Percentiles rank a stretch among this genome's conserved stretches.
Evolutionary conservation across 2,888 invertebrate genomes (phyloP).

Genomic region (Beris morrisii): DNA sequence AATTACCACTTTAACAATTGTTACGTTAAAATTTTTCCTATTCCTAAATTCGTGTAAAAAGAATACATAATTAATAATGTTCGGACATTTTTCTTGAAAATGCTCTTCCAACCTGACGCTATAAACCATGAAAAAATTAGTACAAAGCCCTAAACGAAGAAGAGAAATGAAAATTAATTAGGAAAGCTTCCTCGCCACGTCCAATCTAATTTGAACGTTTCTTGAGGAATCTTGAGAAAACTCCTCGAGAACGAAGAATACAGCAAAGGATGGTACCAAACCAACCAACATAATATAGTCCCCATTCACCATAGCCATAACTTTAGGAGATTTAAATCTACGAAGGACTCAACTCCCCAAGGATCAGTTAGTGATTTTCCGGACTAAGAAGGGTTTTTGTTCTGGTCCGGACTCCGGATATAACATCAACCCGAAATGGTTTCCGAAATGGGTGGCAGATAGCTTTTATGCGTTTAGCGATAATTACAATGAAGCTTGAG

Average conservation of each 20-base stretch:
- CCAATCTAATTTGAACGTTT: conserved; percentile 37
- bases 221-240: conserved; percentile 1
- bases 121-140: too few relatives aligned
- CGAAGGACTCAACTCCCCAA: conserved; percentile 29
- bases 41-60: too few relatives aligned
- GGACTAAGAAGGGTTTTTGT: conserved; percentile 24
- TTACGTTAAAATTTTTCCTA: too few relatives aligned
- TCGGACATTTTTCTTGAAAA: too few relatives aligned
- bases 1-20: too few relatives aligned
- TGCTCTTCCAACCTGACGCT: too few relatives aligned
- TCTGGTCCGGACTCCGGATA: conserved; percentile 1
- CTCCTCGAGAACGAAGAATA: neutral
- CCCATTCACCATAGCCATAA: conserved; percentile 21
- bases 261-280: conserved; percentile 15
- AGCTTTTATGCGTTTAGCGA: conserved; percentile 38
- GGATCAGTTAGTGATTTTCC: conserved; percentile 31
- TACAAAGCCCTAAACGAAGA: conserved; percentile 6
- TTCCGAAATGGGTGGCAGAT: conserved; percentile 27
- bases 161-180: conserved; percentile 38
- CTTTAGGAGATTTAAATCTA: conserved; percentile 37
- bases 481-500: conserved; percentile 39
- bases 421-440: conserved; percentile 10
- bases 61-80: too few relatives aligned
- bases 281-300: neutral
- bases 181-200: conserved; percentile 37